A percentile compares a stretch with the other conserved stretches of the same genome.
These are phyloP conservation scores for Scylla paramamosain DNA, from an alignment of 1,140 invertebrate genomes.

Conservation along the genomic window DNA sequence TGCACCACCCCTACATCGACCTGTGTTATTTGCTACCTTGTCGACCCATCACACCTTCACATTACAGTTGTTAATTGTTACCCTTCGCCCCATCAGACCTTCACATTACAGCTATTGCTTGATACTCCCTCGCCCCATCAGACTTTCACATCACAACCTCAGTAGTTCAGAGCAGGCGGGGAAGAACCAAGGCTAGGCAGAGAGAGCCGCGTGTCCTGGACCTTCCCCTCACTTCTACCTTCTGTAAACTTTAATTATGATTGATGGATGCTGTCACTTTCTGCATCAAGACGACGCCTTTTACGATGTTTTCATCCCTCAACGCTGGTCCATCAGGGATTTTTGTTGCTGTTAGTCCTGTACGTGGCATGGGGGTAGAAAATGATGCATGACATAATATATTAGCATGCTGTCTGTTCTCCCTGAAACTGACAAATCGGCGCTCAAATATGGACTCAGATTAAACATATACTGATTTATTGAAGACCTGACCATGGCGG, in stretches of 20 bases:
- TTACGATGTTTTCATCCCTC: neutral
- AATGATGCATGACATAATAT: neutral
- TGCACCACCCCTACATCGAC: too few species aligned
- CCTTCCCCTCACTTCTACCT: neutral
- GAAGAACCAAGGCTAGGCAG: too few species aligned
- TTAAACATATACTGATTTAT: neutral
- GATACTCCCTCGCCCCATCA: too few species aligned
- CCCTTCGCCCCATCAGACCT: too few species aligned
- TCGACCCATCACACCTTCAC: too few species aligned
- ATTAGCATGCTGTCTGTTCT: neutral
- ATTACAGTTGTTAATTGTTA: too few species aligned
- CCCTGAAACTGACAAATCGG: neutral
- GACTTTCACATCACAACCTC: too few species aligned
- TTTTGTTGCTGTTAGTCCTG: neutral
- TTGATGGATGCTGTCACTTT: neutral
- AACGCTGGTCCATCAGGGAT: neutral
- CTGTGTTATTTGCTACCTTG: too few species aligned
- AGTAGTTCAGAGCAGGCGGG: too few species aligned
- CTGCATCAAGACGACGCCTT: neutral
- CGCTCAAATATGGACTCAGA: neutral
- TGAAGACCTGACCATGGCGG: neutral
- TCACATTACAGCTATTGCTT: too few species aligned
- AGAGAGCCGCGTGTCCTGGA: too few species aligned
- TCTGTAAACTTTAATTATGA: slow-evolving; percentile 14
- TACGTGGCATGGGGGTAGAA: neutral